phyloP scores from a whole-genome alignment of 2,888 invertebrate species.

The Drosophila monieri region DNA sequence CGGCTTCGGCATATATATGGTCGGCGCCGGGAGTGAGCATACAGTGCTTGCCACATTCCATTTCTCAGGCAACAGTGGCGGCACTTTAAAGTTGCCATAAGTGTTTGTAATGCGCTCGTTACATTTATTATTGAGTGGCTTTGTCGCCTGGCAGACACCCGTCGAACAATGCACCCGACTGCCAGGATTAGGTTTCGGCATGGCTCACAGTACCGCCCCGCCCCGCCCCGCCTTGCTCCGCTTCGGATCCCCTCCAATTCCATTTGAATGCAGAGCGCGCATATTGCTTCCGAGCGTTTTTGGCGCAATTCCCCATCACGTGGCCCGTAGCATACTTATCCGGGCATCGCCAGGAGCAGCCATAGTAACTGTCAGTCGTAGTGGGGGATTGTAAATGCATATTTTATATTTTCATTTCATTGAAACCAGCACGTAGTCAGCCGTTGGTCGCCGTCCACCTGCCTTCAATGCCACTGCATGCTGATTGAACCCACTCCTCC shows the following conservation, averaged over 20 bases:
- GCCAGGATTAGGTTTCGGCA: slow-evolving; percentile 42
- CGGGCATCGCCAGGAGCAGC: slow-evolving; percentile 49
- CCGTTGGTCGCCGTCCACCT: slow-evolving; percentile 25
- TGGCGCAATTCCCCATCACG: slow-evolving; percentile 69
- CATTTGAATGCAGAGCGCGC: slow-evolving; percentile 64
- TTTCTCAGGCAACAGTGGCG: slow-evolving; percentile 30
- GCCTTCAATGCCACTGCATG: slow-evolving; percentile 20
- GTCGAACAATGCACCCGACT: slow-evolving; percentile 39
- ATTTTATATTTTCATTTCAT: slow-evolving; percentile 79
- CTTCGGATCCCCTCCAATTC: slow-evolving; percentile 11
- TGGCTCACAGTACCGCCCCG: not conserved
- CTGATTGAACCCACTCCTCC: slow-evolving; percentile 14
- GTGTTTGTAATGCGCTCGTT: slow-evolving; percentile 76
- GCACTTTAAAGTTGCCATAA: slow-evolving; percentile 72
- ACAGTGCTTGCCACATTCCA: slow-evolving; percentile 32
- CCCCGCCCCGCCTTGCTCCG: not conserved
- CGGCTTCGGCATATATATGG: slow-evolving; percentile 30
- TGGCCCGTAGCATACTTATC: slow-evolving; percentile 69
- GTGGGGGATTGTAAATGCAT: slow-evolving; percentile 67
- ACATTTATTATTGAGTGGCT: slow-evolving; percentile 74
- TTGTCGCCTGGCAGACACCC: slow-evolving; percentile 50
- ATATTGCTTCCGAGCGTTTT: slow-evolving; percentile 26
- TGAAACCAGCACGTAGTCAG: slow-evolving; percentile 70
- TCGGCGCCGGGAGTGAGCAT: slow-evolving; percentile 1
- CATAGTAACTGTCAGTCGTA: slow-evolving; percentile 38